Percentiles rank a stretch among this genome's conserved stretches.
These are phyloP conservation scores for Alosa sapidissima DNA, from an alignment of 2,797 vertebrate genomes.

Conservation along the genomic window DNA sequence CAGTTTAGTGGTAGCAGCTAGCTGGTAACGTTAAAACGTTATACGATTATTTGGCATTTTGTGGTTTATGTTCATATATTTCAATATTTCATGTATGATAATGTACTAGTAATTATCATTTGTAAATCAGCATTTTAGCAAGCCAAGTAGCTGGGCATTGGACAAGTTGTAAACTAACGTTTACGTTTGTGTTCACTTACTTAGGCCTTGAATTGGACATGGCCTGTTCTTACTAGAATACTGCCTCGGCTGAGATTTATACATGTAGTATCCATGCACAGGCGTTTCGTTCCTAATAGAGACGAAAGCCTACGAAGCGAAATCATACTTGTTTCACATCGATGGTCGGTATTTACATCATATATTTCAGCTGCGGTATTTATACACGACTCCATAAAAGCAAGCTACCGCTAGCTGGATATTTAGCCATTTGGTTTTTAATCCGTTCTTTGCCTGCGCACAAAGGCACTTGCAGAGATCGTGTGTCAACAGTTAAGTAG, in stretches of 20 bases:
- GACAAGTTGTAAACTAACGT: background rate
- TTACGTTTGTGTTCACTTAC: background rate
- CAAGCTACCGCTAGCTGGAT: slow-evolving; percentile 2
- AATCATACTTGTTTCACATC: background rate
- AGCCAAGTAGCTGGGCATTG: background rate
- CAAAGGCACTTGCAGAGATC: background rate
- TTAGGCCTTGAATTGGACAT: background rate
- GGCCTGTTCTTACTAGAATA: background rate
- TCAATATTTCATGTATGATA: background rate
- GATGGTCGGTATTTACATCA: background rate
- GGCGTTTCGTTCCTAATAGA: background rate
- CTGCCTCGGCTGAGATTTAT: slow-evolving; percentile 22
- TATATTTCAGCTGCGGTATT: background rate
- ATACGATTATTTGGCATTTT: background rate
- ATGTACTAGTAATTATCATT: background rate
- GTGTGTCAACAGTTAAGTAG: background rate
- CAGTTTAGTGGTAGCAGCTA: background rate
- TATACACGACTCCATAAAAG: background rate
- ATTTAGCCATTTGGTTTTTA: slow-evolving; percentile 7
- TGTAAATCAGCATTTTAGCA: background rate
- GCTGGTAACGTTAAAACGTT: background rate
- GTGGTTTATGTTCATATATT: background rate
- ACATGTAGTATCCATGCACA: background rate
- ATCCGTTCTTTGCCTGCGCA: slow-evolving; percentile 4
- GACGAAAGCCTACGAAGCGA: background rate